Base-by-base conservation (phyloP, 2,888 invertebrate genomes). In the Listrodromus nycthemerus region DNA sequence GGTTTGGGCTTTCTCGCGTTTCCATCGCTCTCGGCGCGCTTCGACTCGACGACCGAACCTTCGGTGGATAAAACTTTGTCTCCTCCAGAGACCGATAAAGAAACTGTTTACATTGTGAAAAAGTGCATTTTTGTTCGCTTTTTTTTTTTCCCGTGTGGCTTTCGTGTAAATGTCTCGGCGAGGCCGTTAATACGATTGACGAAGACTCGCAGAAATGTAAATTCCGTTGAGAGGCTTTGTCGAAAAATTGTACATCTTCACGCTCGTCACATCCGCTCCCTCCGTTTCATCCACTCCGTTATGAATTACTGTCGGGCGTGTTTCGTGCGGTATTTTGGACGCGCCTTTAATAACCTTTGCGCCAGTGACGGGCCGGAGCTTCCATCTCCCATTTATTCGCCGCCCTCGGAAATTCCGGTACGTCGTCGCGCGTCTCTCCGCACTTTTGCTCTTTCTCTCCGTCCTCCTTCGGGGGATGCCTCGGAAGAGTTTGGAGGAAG, bases 281-380 rank as follows among this genome's bases (percentile, higher is more conserved):
- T n/a, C 19, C 30, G 77, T 48, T 63, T 27, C 45, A 71, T n/a
- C 45, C 45, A n/a, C 45, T 21, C 24, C 50, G 19, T 65, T 75
- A 75, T 65, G 65, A 87, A 87, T 87, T 85, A 85, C 76, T 67
- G 55, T 48, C 52, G 41, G 75, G 50, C 37, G 30, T 19, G 55
- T 45, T 58, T 45, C 45, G 24, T 67, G 80, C 55, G 79, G 76
- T 79, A 82, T 85, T 88, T 87, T 75, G 83, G 84, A 84, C 79
- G 79, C 82, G 82, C 82, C 84, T 86, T 86, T 87, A 86, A 86
- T 87, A 85, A 87, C 84, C 58, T 70, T 65, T 13, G 24, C 45
- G 61, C 61, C 61, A 61, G 55, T 58, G 73, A 73, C 61, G 73
- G 41, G 61, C 24, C 19, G 58, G 58, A 30, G 58, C 5, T 55